Base-by-base conservation (phyloP, 2,797 vertebrate species). In the Manis pentadactyla region DNA sequence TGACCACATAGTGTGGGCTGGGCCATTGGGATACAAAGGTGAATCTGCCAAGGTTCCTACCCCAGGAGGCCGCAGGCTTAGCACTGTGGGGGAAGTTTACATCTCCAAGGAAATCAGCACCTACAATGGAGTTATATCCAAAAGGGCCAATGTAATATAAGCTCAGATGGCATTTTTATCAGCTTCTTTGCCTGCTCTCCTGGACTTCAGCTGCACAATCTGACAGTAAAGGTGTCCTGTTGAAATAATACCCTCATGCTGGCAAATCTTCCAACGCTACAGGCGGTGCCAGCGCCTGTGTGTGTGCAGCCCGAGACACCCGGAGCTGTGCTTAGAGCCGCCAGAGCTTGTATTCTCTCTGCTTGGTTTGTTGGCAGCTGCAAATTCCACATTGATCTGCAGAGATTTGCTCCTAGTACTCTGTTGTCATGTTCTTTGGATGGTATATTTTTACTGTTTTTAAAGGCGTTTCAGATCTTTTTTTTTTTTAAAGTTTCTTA, bases 91-190 rank as follows among this genome's bases (percentile, higher is more conserved):
- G 21, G 25, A 51, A 25, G 9, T 29, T 68, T n/a, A 1, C 14
- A 8, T 59, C 55, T 46, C 4, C 29, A 14, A 42, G 68, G 71
- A 90, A 55, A 37, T 63, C 2, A 8, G 55, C 17, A 29, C 49
- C 68, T 77, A 2, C 14, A 1, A 0, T 15, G 37, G n/a, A 4
- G 6, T 13, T n/a, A 12, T 23, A 7, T 34, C 31, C 0, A 0
- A 31, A 89, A 90, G 63, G 49, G 31, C n/a, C 27, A 37, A 2
- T 5, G n/a, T 42, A 31, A 51, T 11, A 14, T 0, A 31, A n/a
- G 19, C 87, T 27, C 37, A 39, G 42, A 1, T 31, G 71, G 59
- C 39, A 25, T 39, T 79, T 59, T 46, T 63, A 57, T 79, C 68
- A 49, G 0, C 7, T 0, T 63, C 78, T 10, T 64, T 59, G 90